Percentiles rank a stretch among this genome's conserved stretches.
Evolutionary conservation across 2,113 vertebrate species (phyloP).

Genomic region (Paedocypris sp.): DNA sequence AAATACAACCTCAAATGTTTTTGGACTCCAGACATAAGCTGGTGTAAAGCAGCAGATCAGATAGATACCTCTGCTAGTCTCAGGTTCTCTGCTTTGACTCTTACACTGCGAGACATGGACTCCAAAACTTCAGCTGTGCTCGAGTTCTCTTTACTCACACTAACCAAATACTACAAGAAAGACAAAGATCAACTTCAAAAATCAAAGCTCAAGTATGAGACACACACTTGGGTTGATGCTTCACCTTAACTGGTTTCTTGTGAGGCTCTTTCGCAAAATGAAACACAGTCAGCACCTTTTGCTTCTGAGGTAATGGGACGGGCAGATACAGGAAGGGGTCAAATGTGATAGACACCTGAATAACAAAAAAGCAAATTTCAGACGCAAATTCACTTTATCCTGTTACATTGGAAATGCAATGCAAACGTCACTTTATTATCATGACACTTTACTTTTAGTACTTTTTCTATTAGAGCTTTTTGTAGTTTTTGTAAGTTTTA

Average conservation of each 20-base stretch:
- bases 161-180: conserved; percentile 80
- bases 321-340: conserved; percentile 96
- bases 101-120: conserved; percentile 76
- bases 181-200: background rate
- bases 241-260: conserved; percentile 92
- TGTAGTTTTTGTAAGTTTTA: too few relatives aligned
- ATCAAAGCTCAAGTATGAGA: background rate
- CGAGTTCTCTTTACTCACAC: conserved; percentile 92
- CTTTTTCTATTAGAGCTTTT: too few relatives aligned
- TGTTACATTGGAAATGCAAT: too few relatives aligned
- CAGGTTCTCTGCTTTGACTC: conserved; percentile 82
- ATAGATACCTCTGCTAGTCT: conserved; percentile 76
- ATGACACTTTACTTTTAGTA: too few relatives aligned
- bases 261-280: conserved; percentile 93
- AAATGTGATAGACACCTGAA: conserved; percentile 94
- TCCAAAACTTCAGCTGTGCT: conserved; percentile 85
- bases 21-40: background rate
- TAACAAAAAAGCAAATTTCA: background rate
- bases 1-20: background rate
- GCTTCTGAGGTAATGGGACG: conserved; percentile 91
- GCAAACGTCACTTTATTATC: too few relatives aligned
- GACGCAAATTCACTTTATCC: background rate
- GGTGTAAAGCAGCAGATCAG: background rate
- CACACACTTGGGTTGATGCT: background rate
- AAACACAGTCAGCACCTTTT: conserved; percentile 90